Evolutionary conservation across 2,888 invertebrate species (phyloP), one percentile per base, ranked within the genome.

Genomic region (Noctua janthe): DNA sequence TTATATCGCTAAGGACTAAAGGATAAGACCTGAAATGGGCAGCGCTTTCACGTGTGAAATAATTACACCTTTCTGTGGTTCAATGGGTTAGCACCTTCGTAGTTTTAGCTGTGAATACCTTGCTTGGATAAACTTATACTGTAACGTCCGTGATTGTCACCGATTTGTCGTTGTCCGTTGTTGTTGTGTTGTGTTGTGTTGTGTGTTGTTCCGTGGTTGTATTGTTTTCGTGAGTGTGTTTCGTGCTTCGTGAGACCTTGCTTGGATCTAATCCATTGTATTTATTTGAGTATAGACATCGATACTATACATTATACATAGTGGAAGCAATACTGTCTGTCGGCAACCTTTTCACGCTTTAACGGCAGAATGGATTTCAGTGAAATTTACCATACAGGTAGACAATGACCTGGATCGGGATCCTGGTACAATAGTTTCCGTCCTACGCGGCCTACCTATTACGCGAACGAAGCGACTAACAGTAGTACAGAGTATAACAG

Each of bases 21-120:
- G 49, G 20, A 74, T 64, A 62, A 43, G 0, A 39, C 43, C 20
- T 54, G 7, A 35, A 64, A 72, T 74, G 23, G 67, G 6, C 49
- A 62, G 20, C 2, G 15, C 64, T 72, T 69, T 72, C 39, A 83
- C 23, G 23, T n/a, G 29, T 47, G 4, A 59, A 59, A 23, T 79
- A 69, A 64, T 67, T 56, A 64, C 2, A 62, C 35, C 10, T 23
- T 17, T 51, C 39, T 59, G 15, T 23, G 20, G 20, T 49, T 17
- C 43, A 64, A 5, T 62, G 59, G 35, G 1, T 49, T 17, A n/a
- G 0, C n/a, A 17, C 7, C 8, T 20, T 20, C 10, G 2, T 67
- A 67, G 13, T 67, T 51, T 59, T 5, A 51, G 29, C n/a, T 35
- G 3, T 29, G 51, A 72, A 43, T 39, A 47, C 29, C 6, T 70